phyloP scores from a whole-genome alignment of 2,888 invertebrate genomes.

The Trypoxylon attenuatum region DNA sequence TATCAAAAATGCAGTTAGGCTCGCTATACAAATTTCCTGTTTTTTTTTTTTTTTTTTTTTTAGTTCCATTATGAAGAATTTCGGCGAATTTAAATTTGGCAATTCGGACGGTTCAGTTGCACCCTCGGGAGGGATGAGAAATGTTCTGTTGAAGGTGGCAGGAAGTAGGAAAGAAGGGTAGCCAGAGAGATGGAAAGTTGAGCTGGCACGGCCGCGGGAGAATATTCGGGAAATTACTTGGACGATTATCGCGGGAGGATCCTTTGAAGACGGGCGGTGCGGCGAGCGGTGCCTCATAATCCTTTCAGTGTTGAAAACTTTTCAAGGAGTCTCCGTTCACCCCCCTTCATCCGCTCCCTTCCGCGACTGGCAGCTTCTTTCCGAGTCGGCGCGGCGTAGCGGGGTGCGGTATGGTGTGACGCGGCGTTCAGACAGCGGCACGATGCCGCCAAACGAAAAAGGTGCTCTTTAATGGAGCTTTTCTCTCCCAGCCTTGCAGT shows the following conservation, averaged over 20 bases:
- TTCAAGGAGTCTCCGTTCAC: not conserved
- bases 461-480: constrained; percentile 45
- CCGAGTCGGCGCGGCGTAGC: not conserved
- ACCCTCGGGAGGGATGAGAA: too few relatives aligned
- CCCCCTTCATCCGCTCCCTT: constrained; percentile 3
- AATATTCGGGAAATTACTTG: constrained; percentile 55
- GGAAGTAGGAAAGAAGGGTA: not conserved
- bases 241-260: constrained; percentile 52
- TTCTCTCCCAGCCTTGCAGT: constrained; percentile 38
- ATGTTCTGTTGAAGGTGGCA: too few relatives aligned
- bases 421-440: constrained; percentile 20
- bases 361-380: not conserved
- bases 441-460: too few relatives aligned
- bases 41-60: too few relatives aligned
- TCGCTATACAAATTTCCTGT: too few relatives aligned
- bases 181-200: not conserved
- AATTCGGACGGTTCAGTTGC: too few relatives aligned
- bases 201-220: not conserved
- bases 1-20: too few relatives aligned
- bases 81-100: too few relatives aligned
- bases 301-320: constrained; percentile 50
- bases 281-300: constrained; percentile 56
- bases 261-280: constrained; percentile 45
- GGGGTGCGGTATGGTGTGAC: too few relatives aligned
- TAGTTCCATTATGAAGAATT: too few relatives aligned